These are phyloP conservation scores for Lutjanus argentimaculatus DNA, from an alignment of 2,797 vertebrate species.

Conservation along the genomic window DNA sequence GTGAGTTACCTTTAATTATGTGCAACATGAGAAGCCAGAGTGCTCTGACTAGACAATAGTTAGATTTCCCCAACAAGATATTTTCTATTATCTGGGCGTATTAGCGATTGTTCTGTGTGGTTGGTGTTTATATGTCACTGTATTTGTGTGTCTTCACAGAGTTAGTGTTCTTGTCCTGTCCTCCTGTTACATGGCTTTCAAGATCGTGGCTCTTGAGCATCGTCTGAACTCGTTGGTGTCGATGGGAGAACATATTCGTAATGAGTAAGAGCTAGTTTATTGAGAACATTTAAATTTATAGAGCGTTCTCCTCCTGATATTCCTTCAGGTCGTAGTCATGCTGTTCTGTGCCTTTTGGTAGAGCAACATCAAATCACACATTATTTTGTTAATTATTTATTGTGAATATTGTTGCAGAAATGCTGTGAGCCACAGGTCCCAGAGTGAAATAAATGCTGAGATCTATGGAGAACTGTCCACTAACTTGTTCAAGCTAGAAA, in stretches of 20 bases:
- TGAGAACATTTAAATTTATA: neutral
- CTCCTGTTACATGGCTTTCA: constrained; percentile 95
- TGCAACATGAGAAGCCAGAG: constrained; percentile 12
- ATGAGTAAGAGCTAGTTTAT: constrained; percentile 84
- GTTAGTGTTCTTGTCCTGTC: constrained; percentile 91
- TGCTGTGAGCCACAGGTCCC: constrained; percentile 62
- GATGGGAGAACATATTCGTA: constrained; percentile 79
- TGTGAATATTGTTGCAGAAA: constrained; percentile 62
- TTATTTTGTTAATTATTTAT: neutral
- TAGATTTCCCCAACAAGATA: neutral
- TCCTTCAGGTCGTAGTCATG: neutral
- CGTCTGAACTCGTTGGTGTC: constrained; percentile 88
- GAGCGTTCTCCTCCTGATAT: neutral
- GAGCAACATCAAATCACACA: neutral
- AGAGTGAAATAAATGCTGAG: constrained; percentile 75
- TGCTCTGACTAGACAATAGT: neutral
- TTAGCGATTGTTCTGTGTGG: neutral
- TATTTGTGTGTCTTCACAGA: constrained; percentile 76
- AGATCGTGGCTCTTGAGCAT: constrained; percentile 92
- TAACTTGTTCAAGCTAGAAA: constrained; percentile 83
- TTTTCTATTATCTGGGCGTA: constrained; percentile 13
- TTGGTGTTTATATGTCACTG: neutral
- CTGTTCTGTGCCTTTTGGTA: neutral
- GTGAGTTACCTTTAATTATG: constrained; percentile 85
- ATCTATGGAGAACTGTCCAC: constrained; percentile 80